phyloP scores from a whole-genome alignment of 2,888 invertebrate species.

The Brenthis daphne region DNA sequence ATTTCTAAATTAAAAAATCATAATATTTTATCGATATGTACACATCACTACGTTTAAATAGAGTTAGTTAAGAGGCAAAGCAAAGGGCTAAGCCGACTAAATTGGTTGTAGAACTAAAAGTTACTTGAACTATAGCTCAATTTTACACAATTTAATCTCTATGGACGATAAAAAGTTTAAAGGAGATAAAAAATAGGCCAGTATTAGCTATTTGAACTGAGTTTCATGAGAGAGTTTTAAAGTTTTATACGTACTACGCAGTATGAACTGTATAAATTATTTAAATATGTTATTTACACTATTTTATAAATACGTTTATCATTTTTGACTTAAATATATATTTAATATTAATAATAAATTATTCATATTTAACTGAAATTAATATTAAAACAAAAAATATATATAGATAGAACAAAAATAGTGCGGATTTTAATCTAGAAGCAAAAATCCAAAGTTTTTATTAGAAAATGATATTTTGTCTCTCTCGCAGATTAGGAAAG shows the following conservation, averaged over 20 bases:
- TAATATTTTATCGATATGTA: constrained; percentile 29
- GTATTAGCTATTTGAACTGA: neutral
- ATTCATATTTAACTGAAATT: too few relatives aligned
- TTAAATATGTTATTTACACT: too few relatives aligned
- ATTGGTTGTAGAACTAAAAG: constrained; percentile 8
- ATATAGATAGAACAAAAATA: too few relatives aligned
- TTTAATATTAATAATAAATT: too few relatives aligned
- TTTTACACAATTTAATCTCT: constrained; percentile 2
- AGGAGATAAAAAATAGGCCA: constrained; percentile 8
- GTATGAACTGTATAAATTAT: too few relatives aligned
- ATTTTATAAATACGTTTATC: too few relatives aligned
- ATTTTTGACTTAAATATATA: too few relatives aligned
- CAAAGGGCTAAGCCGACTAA: constrained; percentile 10
- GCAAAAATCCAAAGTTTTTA: too few relatives aligned
- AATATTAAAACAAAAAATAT: too few relatives aligned
- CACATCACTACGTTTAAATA: constrained; percentile 53
- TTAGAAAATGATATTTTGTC: too few relatives aligned
- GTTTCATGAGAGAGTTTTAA: neutral
- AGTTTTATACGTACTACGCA: neutral
- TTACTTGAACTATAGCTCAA: constrained; percentile 12
- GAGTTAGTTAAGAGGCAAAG: constrained; percentile 58
- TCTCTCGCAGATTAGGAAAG: too few relatives aligned
- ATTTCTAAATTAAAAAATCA: constrained; percentile 27
- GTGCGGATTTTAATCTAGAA: too few relatives aligned
- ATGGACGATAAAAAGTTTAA: constrained; percentile 6